Percentiles rank a stretch among this genome's conserved stretches.
phyloP scores from a whole-genome alignment of 2,888 invertebrate genomes.

The Esperia sulphurella region DNA sequence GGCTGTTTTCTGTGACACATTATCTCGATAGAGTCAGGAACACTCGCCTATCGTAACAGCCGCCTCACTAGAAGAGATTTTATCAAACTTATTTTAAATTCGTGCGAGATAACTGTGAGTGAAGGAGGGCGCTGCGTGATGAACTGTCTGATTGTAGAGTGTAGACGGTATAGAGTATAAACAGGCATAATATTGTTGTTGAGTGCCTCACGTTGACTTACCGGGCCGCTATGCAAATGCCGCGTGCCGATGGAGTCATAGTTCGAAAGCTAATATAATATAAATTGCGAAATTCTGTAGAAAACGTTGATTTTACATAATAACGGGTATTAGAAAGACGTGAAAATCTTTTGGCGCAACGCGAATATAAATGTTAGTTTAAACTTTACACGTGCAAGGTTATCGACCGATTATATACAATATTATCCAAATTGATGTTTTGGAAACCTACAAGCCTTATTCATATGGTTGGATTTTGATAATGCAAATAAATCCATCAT shows the following conservation, averaged over 20 bases:
- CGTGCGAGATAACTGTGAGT: slow-evolving; percentile 44
- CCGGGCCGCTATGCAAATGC: slow-evolving; percentile 63
- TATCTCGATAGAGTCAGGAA: slow-evolving; percentile 57
- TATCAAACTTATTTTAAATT: slow-evolving; percentile 63
- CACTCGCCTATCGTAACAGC: slow-evolving; percentile 54
- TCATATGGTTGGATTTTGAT: too few relatives aligned
- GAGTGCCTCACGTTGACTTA: slow-evolving; percentile 30
- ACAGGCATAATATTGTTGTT: slow-evolving; percentile 3
- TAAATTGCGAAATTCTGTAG: slow-evolving; percentile 63
- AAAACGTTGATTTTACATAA: slow-evolving; percentile 60
- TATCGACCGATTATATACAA: slow-evolving; percentile 7
- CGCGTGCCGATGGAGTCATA: slow-evolving; percentile 72
- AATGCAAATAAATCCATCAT: too few relatives aligned
- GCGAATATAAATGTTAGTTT: slow-evolving; percentile 19
- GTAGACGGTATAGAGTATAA: not conserved
- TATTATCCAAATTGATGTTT: not conserved
- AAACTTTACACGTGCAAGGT: slow-evolving; percentile 9
- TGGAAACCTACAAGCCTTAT: not conserved
- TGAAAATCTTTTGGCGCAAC: slow-evolving; percentile 20
- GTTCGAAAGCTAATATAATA: slow-evolving; percentile 56
- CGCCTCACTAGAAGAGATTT: slow-evolving; percentile 49
- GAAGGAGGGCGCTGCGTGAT: slow-evolving; percentile 36
- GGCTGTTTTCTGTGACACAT: slow-evolving; percentile 57
- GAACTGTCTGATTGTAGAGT: slow-evolving; percentile 14
- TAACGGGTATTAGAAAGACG: slow-evolving; percentile 35